phyloP scores from a whole-genome alignment of 2,888 invertebrate species.

The Salticus scenicus region DNA sequence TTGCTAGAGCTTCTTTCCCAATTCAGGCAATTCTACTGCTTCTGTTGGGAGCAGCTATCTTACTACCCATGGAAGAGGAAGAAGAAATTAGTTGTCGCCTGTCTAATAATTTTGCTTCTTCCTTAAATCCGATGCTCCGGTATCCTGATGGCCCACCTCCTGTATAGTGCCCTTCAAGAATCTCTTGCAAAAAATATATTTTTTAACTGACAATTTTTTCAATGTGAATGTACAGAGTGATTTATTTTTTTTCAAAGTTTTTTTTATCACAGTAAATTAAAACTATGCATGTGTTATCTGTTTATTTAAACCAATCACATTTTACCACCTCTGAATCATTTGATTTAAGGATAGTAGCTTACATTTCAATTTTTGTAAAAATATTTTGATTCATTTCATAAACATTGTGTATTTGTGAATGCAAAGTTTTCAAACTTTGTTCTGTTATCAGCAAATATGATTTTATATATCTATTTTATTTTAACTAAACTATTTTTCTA shows the following conservation, averaged over 20 bases:
- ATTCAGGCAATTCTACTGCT: conserved; percentile 95
- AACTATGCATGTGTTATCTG: too few species aligned
- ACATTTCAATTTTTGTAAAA: too few species aligned
- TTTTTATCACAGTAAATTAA: too few species aligned
- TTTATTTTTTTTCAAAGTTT: conserved; percentile 22
- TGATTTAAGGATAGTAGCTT: too few species aligned
- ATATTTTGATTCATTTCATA: too few species aligned
- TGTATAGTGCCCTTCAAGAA: conserved; percentile 78
- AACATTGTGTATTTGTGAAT: too few species aligned
- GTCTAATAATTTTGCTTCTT: conserved; percentile 87
- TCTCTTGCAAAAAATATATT: background rate
- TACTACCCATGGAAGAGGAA: conserved; percentile 92
- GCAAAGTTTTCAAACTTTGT: too few species aligned
- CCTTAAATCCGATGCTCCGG: conserved; percentile 90
- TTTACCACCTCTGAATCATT: too few species aligned
- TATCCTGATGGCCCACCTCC: conserved; percentile 97
- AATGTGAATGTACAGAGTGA: conserved; percentile 18
- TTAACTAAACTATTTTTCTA: too few species aligned
- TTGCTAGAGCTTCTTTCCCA: conserved; percentile 92
- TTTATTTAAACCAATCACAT: too few species aligned
- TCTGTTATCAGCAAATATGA: too few species aligned
- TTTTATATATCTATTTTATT: too few species aligned
- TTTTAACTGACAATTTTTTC: background rate
- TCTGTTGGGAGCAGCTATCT: conserved; percentile 92
- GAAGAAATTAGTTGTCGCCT: conserved; percentile 90